These are phyloP conservation scores for Trematocara zebra DNA, from an alignment of 2,113 vertebrate species.

Conservation along the genomic window DNA sequence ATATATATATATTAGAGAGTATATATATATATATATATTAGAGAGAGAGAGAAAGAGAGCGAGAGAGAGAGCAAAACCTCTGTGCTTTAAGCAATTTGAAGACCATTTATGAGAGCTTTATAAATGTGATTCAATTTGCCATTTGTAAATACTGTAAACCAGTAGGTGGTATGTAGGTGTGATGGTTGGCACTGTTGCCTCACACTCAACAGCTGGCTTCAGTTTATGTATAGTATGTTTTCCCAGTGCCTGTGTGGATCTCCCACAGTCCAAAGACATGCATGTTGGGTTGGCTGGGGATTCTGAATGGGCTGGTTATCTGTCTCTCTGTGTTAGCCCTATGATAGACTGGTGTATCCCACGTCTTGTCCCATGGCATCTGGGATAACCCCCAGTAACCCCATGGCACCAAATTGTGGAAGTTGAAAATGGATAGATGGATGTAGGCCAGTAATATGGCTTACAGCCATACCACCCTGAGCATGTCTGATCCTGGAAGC, in stretches of 20 bases:
- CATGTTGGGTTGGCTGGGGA: neutral
- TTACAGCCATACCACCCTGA: neutral
- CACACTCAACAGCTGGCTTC: neutral
- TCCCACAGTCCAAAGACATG: neutral
- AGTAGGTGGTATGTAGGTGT: neutral
- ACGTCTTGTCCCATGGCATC: neutral
- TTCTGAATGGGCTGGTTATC: neutral
- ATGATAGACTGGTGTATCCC: neutral
- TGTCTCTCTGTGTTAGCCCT: neutral
- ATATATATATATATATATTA: too few species aligned
- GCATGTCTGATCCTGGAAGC: neutral
- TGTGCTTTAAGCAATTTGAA: neutral
- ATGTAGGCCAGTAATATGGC: neutral
- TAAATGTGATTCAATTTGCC: neutral
- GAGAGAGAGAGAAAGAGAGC: too few species aligned
- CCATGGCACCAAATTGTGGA: neutral
- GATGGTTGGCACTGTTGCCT: neutral
- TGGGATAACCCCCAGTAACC: neutral
- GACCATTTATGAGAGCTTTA: too few species aligned
- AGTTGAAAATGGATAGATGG: neutral
- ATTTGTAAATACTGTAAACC: neutral
- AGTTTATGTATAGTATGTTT: neutral
- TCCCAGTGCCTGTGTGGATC: neutral
- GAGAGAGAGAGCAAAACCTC: neutral
- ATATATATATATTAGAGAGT: accelerated